Evolutionary conservation across 2,888 invertebrate genomes (phyloP).

Genomic region (Aethes cnicana): DNA sequence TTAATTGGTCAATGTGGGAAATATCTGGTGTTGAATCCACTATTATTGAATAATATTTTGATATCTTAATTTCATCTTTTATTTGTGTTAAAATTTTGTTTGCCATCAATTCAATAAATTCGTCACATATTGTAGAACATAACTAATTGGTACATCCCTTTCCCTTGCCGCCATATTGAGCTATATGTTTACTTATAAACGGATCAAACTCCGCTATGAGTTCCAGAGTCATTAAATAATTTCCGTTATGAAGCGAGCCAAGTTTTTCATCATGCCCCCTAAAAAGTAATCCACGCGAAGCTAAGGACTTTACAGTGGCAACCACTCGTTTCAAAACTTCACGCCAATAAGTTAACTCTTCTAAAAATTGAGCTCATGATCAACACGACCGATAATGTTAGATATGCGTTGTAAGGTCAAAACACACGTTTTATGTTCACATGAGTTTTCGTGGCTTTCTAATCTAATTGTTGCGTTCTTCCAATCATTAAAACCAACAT

Average conservation of each 20-base stretch:
- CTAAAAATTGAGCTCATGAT: too few species aligned
- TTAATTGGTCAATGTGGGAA: slow-evolving; percentile 39
- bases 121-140: slow-evolving; percentile 43
- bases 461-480: too few species aligned
- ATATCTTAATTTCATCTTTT: slow-evolving; percentile 20
- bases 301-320: slow-evolving; percentile 19
- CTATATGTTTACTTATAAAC: slow-evolving; percentile 41
- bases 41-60: slow-evolving; percentile 33
- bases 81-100: slow-evolving; percentile 37
- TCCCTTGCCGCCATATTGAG: slow-evolving; percentile 40
- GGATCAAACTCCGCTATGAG: slow-evolving; percentile 45
- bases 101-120: slow-evolving; percentile 43
- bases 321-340: slow-evolving; percentile 27
- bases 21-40: slow-evolving; percentile 40
- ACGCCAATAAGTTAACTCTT: slow-evolving; percentile 26
- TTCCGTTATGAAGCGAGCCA: slow-evolving; percentile 39
- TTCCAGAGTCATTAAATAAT: slow-evolving; percentile 42
- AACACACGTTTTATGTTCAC: too few species aligned
- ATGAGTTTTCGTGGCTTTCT: too few species aligned
- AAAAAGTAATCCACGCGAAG: slow-evolving; percentile 30
- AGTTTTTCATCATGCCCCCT: slow-evolving; percentile 30
- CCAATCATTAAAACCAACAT: too few species aligned
- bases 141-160: slow-evolving; percentile 41
- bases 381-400: too few species aligned
- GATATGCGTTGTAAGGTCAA: too few species aligned